phyloP scores from a whole-genome alignment of 2,113 vertebrate species.

The Microcebus ravelobensis region DNA sequence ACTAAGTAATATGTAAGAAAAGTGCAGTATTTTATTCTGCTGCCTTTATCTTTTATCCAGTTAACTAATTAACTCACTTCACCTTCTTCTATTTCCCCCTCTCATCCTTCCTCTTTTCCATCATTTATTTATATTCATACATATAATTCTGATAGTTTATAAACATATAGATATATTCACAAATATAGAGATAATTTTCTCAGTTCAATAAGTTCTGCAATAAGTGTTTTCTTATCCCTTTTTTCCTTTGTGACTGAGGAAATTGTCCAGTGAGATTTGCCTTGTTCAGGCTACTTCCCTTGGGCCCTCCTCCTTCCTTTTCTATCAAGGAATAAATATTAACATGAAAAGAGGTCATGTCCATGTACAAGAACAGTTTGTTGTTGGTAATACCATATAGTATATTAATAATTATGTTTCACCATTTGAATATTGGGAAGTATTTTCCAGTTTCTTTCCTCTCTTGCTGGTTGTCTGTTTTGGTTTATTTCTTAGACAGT shows the following conservation, averaged over 20 bases:
- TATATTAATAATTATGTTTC: background rate
- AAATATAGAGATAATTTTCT: background rate
- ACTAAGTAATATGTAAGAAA: background rate
- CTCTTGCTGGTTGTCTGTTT: background rate
- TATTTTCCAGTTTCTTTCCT: background rate
- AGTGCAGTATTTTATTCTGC: background rate
- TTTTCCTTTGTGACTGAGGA: background rate
- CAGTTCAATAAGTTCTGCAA: background rate
- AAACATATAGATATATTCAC: background rate
- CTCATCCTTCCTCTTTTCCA: background rate
- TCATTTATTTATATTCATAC: background rate
- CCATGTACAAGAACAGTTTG: background rate
- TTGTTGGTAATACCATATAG: background rate
- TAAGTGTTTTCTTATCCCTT: background rate
- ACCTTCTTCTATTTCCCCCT: background rate
- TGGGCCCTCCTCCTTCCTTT: background rate
- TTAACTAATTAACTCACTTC: background rate
- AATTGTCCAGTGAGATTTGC: background rate
- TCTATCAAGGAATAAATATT: background rate
- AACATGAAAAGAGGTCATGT: background rate
- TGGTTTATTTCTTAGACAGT: background rate
- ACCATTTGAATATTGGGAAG: background rate
- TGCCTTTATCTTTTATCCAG: background rate
- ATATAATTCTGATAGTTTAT: background rate
- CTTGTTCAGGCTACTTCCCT: background rate